Base-by-base conservation (phyloP, 2,113 vertebrate genomes). In the Charadrius vociferus region DNA sequence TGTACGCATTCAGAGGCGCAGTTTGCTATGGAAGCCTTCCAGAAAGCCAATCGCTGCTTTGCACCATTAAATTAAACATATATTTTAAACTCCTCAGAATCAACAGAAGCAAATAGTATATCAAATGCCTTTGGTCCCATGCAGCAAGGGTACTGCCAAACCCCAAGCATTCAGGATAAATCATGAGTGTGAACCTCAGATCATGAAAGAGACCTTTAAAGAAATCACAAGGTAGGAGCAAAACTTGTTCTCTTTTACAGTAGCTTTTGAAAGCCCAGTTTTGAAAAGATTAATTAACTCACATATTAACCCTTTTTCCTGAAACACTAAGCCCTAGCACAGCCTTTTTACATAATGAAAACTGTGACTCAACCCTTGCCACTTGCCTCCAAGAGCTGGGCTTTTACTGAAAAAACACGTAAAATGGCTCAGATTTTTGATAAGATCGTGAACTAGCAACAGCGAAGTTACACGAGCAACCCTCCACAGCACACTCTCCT, bases 171-270 rank as follows among this genome's bases (percentile, higher is more conserved):
- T 91, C 43, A 30, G 32, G 56, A 93, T 94, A 95, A 95, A 92
- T 91, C 93, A 41, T 53, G 36, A 93, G 68, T 55, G 29, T 22
- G 80, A 90, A 81, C 26, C 8, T 92, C 94, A 68, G 43, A 68
- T 79, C 68, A 19, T 95, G 92, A 95, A 96, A 94, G 91, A 87
- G 47, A 91, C 43, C 52, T 96, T 96, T 91, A 96, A 85, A 79
- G 32, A 59, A 94, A 85, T 88, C 66, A 49, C 41, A 86, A 82
- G 71, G 49, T 61, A 80, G 58, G 32, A 93, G 20, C n/a, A 73
- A 82, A 88, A 86, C 20, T 67, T 34, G 4, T 24, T 84, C 18
- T 88, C 8, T 77, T 77, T 79, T 50, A 90, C 53, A 66, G 58
- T 10, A 82, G 49, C 30, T 73, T 82, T 37, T 47, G 21, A 66